Base-by-base conservation (phyloP, 2,113 vertebrate genomes). In the Peucedramus taeniatus region DNA sequence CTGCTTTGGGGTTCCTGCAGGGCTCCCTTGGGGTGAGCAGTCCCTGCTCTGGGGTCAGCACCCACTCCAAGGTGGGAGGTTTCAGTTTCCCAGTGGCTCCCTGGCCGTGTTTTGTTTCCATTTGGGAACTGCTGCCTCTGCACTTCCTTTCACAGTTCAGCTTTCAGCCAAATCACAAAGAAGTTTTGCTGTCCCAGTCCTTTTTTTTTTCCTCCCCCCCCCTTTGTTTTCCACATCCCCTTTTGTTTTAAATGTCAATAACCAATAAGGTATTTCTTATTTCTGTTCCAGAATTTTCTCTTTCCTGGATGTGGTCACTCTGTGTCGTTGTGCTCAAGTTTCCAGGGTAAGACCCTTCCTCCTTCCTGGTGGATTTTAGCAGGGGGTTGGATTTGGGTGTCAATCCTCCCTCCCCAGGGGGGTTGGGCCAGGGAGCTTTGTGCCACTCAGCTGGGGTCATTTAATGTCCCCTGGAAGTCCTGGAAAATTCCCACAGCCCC, bases 321-420 rank as follows among this genome's bases (percentile, higher is more conserved):
- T 99, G 90, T 99, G 99, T 98, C 99, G 99, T 92, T 99, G 99
- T 97, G 99, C 99, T 96, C 99, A 99, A 95, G 99, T 99, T 91
- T 99, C 99, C 97, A 98, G 99, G 98, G 99, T 99, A 98, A 99
- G 99, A 93, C 53, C 60, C 40, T 77, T n/a, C 51, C 27, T 83
- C 65, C 9, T 37, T 51, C 27, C 33, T 44, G 68, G 8, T 61
- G 91, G 70, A 5, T 83, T 82, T 77, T 35, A 16, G 9, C 47
- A 9, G 37, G n/a, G 27, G 21, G 2, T 30, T 51, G 83, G 21
- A 26, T 79, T 81, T 64, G n/a, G 35, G 69, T 80, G 59, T 3
- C 30, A 13, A 0, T 44, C 45, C 56, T 19, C 56, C 33, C 75
- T 51, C 18, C 33, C 66, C 49, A 12, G 33, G 26, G 14, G 28